Evolutionary conservation across 1,140 invertebrate species (phyloP).

Genomic region (Eumaeus atala): DNA sequence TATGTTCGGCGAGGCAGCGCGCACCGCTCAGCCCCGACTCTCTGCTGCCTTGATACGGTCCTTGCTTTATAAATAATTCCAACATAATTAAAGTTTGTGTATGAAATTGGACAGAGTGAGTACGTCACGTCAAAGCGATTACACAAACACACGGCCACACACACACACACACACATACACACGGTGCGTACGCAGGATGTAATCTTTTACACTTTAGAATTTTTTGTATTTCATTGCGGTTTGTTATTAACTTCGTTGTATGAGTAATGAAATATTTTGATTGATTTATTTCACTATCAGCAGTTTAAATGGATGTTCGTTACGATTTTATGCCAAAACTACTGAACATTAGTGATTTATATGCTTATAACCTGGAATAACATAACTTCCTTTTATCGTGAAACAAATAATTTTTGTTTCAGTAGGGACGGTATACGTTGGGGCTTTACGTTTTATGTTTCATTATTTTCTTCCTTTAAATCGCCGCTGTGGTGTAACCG

Average conservation of each 20-base stretch:
- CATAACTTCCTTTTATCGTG: too few relatives aligned
- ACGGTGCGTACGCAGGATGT: background rate
- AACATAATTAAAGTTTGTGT: slow-evolving; percentile 9
- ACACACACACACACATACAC: background rate
- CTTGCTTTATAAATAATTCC: slow-evolving; percentile 10
- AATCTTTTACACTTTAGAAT: background rate
- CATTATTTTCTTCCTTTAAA: too few relatives aligned
- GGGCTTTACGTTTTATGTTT: too few relatives aligned
- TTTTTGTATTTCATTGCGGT: background rate
- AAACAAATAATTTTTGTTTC: too few relatives aligned
- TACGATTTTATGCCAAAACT: too few relatives aligned
- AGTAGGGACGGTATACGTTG: too few relatives aligned
- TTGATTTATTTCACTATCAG: background rate
- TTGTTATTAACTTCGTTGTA: background rate
- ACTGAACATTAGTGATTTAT: too few relatives aligned
- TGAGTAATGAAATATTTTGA: background rate
- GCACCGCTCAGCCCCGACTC: background rate
- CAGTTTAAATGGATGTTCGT: background rate
- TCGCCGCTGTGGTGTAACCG: too few relatives aligned
- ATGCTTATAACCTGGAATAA: too few relatives aligned
- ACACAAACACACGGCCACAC: slow-evolving; percentile 1
- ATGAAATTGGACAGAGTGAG: background rate
- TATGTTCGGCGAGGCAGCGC: background rate
- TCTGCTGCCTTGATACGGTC: slow-evolving; percentile 7
- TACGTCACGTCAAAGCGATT: slow-evolving; percentile 6